Conservation (phyloP, 2,113 vertebrate species). For the Urocolius indicus region DNA sequence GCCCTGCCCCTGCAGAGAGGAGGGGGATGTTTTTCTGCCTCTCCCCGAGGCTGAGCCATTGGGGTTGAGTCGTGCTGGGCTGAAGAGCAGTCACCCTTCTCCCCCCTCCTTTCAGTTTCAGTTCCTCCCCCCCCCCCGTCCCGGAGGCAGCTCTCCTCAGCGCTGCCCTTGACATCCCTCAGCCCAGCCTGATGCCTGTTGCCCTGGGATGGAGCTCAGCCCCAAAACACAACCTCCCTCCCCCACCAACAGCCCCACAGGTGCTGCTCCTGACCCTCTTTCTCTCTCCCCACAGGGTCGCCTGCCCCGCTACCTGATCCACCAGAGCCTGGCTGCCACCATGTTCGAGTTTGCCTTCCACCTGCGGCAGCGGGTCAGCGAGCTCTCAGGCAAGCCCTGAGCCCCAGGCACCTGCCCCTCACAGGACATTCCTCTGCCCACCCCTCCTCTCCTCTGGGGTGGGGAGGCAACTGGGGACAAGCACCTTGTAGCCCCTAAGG, state of each 20-base stretch:
- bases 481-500: neutral
- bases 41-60: neutral
- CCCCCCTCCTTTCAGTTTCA: too few relatives aligned
- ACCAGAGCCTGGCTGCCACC: constrained; percentile 94
- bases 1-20: neutral
- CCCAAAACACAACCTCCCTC: too few relatives aligned
- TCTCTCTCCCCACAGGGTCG: constrained; percentile 79
- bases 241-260: too few relatives aligned
- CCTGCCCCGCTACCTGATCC: constrained; percentile 95
- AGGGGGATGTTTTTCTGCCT: neutral
- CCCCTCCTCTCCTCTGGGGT: neutral
- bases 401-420: neutral
- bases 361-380: constrained; percentile 86
- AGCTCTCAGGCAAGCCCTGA: constrained; percentile 73
- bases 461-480: too few relatives aligned
- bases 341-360: constrained; percentile 96
- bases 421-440: neutral
- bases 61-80: constrained; percentile 43
- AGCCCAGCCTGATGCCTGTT: too few relatives aligned
- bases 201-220: too few relatives aligned
- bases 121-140: too few relatives aligned
- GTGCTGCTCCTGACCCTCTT: rapidly evolving
- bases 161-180: too few relatives aligned
- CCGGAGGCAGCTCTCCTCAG: too few relatives aligned
- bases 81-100: neutral